Percentiles rank a stretch among this genome's conserved stretches.
Evolutionary conservation across 2,888 invertebrate species (phyloP).

Genomic region (Palloptera scutellata): DNA sequence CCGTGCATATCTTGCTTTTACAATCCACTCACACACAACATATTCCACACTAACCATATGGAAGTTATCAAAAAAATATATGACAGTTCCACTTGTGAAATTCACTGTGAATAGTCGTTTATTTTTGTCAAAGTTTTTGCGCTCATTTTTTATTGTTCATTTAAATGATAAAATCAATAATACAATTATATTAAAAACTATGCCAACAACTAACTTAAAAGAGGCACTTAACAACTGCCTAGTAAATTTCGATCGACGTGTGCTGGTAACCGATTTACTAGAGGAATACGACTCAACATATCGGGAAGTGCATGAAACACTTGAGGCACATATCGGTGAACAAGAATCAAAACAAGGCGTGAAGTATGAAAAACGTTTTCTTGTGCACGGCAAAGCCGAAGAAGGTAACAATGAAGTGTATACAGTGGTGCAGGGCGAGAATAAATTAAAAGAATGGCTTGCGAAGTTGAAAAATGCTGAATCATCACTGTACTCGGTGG

Average conservation of each 20-base stretch:
- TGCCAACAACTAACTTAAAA: slow-evolving; percentile 41
- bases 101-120: slow-evolving; percentile 17
- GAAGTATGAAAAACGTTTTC: slow-evolving; percentile 53
- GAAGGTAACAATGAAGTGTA: slow-evolving; percentile 45
- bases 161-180: not conserved
- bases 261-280: slow-evolving; percentile 57
- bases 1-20: slow-evolving; percentile 23
- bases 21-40: slow-evolving; percentile 11
- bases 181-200: slow-evolving; percentile 18
- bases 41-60: slow-evolving; percentile 6
- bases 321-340: slow-evolving; percentile 45
- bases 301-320: slow-evolving; percentile 48
- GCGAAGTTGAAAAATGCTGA: slow-evolving; percentile 48
- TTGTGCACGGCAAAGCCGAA: slow-evolving; percentile 40
- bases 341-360: slow-evolving; percentile 47
- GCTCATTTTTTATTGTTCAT: too few relatives aligned
- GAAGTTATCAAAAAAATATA: not conserved
- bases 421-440: slow-evolving; percentile 53
- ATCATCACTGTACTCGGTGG: slow-evolving; percentile 54
- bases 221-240: slow-evolving; percentile 54
- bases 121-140: not conserved
- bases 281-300: slow-evolving; percentile 54
- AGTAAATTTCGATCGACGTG: slow-evolving; percentile 56
- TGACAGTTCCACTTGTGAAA: slow-evolving; percentile 27
- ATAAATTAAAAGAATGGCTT: slow-evolving; percentile 49